These are phyloP conservation scores for Poeciliopsis paucimaculata DNA, from an alignment of 2,797 vertebrate species.

Conservation along the genomic window DNA sequence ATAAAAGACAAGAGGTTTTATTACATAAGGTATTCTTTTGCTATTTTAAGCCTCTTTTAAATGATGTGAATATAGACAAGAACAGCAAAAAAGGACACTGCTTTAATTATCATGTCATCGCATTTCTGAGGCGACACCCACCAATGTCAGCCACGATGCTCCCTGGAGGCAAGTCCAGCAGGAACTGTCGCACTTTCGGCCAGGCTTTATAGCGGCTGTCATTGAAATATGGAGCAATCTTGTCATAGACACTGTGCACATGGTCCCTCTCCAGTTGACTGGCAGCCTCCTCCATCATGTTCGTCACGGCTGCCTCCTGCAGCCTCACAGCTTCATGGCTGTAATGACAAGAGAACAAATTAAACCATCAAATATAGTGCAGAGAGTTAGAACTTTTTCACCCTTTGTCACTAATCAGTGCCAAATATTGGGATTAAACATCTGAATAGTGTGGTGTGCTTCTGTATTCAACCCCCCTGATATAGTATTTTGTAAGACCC, in stretches of 20 bases:
- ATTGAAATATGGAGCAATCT: slow-evolving; percentile 85
- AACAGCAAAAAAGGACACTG: not conserved
- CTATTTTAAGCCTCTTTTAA: not conserved
- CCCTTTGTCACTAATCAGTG: not conserved
- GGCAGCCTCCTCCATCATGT: slow-evolving; percentile 84
- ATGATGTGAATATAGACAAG: not conserved
- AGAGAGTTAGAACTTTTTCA: not conserved
- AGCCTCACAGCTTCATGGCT: slow-evolving; percentile 62
- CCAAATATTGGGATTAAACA: not conserved
- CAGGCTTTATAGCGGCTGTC: slow-evolving; percentile 83
- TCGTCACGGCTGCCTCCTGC: slow-evolving; percentile 55
- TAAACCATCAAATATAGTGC: not conserved
- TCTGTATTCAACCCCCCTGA: not conserved
- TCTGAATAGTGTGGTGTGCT: not conserved
- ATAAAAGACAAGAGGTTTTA: not conserved
- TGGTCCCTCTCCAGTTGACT: slow-evolving; percentile 80
- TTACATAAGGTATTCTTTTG: not conserved
- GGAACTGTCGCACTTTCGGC: slow-evolving; percentile 84
- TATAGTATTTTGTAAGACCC: not conserved
- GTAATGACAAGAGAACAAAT: slow-evolving; percentile 34
- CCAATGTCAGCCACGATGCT: slow-evolving; percentile 83
- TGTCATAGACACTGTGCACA: slow-evolving; percentile 84
- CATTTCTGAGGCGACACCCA: slow-evolving; percentile 41
- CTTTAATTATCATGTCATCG: slow-evolving; percentile 1
- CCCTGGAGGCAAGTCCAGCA: slow-evolving; percentile 81